Conservation (phyloP, 2,113 vertebrate species). For the Bucco capensis region DNA sequence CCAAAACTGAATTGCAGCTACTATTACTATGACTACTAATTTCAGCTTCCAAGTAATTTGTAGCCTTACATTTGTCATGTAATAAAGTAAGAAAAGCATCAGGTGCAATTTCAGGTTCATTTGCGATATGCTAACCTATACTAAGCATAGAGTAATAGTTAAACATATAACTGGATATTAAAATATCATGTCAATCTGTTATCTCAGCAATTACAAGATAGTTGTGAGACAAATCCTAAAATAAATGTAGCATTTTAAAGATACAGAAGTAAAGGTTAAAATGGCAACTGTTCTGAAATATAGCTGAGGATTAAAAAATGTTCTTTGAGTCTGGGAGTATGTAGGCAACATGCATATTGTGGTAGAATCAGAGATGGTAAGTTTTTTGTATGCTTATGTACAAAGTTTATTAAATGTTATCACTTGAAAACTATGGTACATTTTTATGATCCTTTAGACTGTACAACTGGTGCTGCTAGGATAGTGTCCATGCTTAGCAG, state of each 20-base stretch:
- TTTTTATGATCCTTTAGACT: background rate
- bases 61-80: background rate
- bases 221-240: conserved; percentile 1
- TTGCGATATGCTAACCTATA: background rate
- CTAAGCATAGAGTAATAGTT: background rate
- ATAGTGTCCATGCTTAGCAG: background rate
- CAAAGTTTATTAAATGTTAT: background rate
- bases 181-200: background rate
- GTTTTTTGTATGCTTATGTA: background rate
- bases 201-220: conserved; percentile 5
- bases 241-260: background rate
- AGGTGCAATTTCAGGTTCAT: conserved; percentile 1
- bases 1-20: conserved; percentile 25
- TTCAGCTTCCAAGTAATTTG: conserved; percentile 19
- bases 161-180: background rate
- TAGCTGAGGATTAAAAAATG: background rate
- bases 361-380: background rate
- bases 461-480: background rate
- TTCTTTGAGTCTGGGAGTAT: background rate
- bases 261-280: background rate
- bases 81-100: background rate
- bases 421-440: background rate
- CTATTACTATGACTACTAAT: conserved; percentile 13
- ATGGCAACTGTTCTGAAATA: background rate
- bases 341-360: background rate